Percentiles rank a stretch among this genome's conserved stretches.
Conservation (phyloP, 2,888 invertebrate species). For the Thalpophila matura region DNA sequence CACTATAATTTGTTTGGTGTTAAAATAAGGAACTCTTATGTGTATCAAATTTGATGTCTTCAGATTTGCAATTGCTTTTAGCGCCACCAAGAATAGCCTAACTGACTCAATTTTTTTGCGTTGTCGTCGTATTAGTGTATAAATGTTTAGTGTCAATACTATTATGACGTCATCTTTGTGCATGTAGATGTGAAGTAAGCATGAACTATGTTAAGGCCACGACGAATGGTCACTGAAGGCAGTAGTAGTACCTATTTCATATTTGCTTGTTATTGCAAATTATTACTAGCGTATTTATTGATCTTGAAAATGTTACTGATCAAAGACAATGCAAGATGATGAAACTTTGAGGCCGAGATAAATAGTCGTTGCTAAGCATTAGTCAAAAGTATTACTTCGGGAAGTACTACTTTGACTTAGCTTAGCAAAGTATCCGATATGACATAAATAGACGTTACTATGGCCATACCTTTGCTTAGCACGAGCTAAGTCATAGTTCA, state of each 20-base stretch:
- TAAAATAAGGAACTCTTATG: too few relatives aligned
- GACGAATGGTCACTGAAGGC: conserved; percentile 29
- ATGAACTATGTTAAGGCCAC: conserved; percentile 54
- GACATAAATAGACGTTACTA: too few relatives aligned
- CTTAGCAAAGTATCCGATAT: too few relatives aligned
- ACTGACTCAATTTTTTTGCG: too few relatives aligned
- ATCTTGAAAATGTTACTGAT: not conserved
- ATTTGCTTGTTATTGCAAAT: not conserved
- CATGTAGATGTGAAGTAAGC: conserved; percentile 40
- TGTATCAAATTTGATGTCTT: too few relatives aligned
- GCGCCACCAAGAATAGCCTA: not conserved
- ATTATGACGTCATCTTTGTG: conserved; percentile 31
- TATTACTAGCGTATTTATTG: too few relatives aligned
- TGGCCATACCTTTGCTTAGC: too few relatives aligned
- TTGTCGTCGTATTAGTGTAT: not conserved
- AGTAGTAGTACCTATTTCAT: conserved; percentile 4
- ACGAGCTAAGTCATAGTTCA: too few relatives aligned
- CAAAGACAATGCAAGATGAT: not conserved
- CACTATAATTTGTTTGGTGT: not conserved
- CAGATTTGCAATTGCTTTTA: not conserved
- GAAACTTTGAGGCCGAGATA: too few relatives aligned
- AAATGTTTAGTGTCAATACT: conserved; percentile 41
- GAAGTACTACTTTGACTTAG: too few relatives aligned
- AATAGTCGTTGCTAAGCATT: too few relatives aligned
- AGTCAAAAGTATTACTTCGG: too few relatives aligned